phyloP scores from a whole-genome alignment of 2,797 vertebrate species.

The Centroberyx gerrardi region DNA sequence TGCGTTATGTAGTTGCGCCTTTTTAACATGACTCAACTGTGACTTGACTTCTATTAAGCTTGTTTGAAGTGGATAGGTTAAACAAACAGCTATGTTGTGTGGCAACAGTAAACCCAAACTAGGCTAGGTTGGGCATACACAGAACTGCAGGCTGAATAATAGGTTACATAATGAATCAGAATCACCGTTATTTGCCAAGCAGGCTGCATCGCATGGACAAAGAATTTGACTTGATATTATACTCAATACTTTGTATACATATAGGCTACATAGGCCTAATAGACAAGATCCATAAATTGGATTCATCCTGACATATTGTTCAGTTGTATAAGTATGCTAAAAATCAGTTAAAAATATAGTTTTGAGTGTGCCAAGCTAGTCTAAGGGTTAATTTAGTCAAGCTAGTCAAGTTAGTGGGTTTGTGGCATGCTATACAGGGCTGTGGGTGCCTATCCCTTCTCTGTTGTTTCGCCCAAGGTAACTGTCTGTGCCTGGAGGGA shows the following conservation, averaged over 20 bases:
- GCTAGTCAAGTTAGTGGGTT: background rate
- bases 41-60: background rate
- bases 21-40: background rate
- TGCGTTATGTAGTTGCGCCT: background rate
- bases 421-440: constrained; percentile 49
- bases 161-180: background rate
- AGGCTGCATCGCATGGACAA: background rate
- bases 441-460: constrained; percentile 61
- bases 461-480: constrained; percentile 72
- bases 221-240: background rate
- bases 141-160: background rate
- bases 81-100: background rate
- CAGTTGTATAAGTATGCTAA: too few species aligned
- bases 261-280: background rate
- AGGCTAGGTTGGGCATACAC: background rate
- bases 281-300: too few species aligned
- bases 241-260: background rate
- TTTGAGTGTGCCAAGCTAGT: constrained; percentile 26
- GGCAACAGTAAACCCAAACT: background rate
- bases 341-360: background rate
- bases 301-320: too few species aligned
- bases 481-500: constrained; percentile 73
- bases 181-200: background rate
- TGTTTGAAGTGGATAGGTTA: background rate
- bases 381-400: background rate